phyloP scores from a whole-genome alignment of 2,797 vertebrate species.

The Rhynchonycteris naso region DNA sequence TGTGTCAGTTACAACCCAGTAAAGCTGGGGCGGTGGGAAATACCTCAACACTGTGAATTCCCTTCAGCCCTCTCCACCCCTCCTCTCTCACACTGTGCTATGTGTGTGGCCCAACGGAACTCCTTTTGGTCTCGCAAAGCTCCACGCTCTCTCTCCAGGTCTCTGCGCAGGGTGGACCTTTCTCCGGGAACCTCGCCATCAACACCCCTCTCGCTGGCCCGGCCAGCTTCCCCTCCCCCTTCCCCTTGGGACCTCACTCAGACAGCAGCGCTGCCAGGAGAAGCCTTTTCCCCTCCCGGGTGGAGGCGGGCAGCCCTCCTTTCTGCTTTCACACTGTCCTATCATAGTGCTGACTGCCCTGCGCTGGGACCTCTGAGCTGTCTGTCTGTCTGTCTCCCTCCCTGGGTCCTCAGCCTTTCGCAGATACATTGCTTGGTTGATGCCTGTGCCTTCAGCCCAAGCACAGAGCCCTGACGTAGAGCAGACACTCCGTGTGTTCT shows the following conservation, averaged over 20 bases:
- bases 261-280: not conserved
- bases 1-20: no score
- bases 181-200: no score
- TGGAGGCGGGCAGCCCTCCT: not conserved
- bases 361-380: not conserved
- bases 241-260: not conserved
- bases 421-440: not conserved
- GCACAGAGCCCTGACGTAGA: not conserved
- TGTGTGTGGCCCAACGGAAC: not conserved
- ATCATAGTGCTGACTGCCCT: not conserved
- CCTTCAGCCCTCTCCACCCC: not conserved
- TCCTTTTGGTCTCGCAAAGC: no score
- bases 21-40: not conserved
- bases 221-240: not conserved
- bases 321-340: not conserved
- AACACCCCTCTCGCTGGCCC: fast-evolving
- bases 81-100: not conserved
- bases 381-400: not conserved
- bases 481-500: not conserved
- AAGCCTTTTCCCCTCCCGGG: not conserved
- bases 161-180: no score
- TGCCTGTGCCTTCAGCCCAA: not conserved
- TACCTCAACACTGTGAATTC: not conserved
- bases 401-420: not conserved
- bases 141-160: not conserved